A percentile compares a stretch with the other conserved stretches of the same genome.
These are phyloP conservation scores for Linnaemya vulpina DNA, from an alignment of 2,888 invertebrate genomes.

Conservation along the genomic window DNA sequence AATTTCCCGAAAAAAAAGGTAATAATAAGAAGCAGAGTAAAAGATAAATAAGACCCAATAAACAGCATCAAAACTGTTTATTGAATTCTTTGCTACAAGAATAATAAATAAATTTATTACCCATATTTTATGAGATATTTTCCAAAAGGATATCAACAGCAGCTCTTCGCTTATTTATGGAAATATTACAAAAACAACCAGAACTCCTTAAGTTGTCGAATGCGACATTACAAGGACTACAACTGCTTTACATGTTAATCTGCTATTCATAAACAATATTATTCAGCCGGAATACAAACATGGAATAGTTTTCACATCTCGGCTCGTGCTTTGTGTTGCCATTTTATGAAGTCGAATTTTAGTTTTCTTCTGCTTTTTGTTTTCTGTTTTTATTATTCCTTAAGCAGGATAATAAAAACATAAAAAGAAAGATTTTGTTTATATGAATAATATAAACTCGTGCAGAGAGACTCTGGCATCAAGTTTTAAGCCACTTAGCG, in stretches of 20 bases:
- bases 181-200: neutral
- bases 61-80: conserved; percentile 53
- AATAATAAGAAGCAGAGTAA: too few relatives aligned
- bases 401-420: conserved; percentile 66
- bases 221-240: conserved; percentile 59
- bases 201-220: conserved; percentile 1
- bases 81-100: conserved; percentile 60
- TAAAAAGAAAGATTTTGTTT: conserved; percentile 60
- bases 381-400: conserved; percentile 2
- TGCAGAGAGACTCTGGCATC: conserved; percentile 40
- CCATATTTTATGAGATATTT: conserved; percentile 76
- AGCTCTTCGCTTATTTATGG: conserved; percentile 70
- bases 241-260: conserved; percentile 71
- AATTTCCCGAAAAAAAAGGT: conserved; percentile 20
- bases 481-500: conserved; percentile 66
- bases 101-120: conserved; percentile 80
- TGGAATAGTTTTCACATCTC: conserved; percentile 56
- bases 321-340: conserved; percentile 25
- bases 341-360: conserved; percentile 42
- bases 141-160: conserved; percentile 74
- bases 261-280: conserved; percentile 72
- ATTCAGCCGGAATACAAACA: conserved; percentile 55
- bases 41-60: neutral
- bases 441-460: conserved; percentile 39
- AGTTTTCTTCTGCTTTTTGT: neutral